A percentile compares a stretch with the other conserved stretches of the same genome.
Evolutionary conservation across 2,888 invertebrate species (phyloP).

Genomic region (Cerceris rybyensis): DNA sequence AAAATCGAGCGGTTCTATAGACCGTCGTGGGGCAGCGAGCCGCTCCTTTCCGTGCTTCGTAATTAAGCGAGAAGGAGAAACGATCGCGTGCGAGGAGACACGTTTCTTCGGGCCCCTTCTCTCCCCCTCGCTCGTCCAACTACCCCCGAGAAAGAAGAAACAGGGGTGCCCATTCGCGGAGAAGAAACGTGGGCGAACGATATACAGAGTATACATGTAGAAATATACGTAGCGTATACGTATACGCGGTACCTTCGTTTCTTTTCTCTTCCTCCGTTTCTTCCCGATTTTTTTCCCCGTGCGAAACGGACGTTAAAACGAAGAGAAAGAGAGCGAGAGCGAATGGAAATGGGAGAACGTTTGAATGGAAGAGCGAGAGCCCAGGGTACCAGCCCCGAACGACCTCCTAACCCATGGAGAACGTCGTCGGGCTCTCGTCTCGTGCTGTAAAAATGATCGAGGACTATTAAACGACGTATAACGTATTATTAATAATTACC

Average conservation of each 20-base stretch:
- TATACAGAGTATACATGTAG: constrained; percentile 6
- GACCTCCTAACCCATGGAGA: not conserved
- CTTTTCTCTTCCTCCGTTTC: constrained; percentile 44
- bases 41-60: constrained; percentile 58
- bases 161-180: not conserved
- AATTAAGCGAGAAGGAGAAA: constrained; percentile 55
- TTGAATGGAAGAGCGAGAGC: constrained; percentile 24
- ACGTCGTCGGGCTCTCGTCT: constrained; percentile 36
- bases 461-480: constrained; percentile 51
- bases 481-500: constrained; percentile 57
- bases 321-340: not conserved
- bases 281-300: constrained; percentile 19
- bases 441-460: constrained; percentile 64
- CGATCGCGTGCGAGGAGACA: constrained; percentile 1
- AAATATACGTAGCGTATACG: constrained; percentile 33
- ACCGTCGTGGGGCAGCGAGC: constrained; percentile 26
- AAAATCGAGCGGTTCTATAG: constrained; percentile 18
- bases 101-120: not conserved
- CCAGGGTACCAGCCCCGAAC: constrained; percentile 28
- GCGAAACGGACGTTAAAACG: not conserved
- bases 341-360: constrained; percentile 5
- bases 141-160: constrained; percentile 15
- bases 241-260: constrained; percentile 42
- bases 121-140: not conserved
- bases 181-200: constrained; percentile 3